Evolutionary conservation across 2,888 invertebrate genomes (phyloP).

Genomic region (Drosophila emarginata): DNA sequence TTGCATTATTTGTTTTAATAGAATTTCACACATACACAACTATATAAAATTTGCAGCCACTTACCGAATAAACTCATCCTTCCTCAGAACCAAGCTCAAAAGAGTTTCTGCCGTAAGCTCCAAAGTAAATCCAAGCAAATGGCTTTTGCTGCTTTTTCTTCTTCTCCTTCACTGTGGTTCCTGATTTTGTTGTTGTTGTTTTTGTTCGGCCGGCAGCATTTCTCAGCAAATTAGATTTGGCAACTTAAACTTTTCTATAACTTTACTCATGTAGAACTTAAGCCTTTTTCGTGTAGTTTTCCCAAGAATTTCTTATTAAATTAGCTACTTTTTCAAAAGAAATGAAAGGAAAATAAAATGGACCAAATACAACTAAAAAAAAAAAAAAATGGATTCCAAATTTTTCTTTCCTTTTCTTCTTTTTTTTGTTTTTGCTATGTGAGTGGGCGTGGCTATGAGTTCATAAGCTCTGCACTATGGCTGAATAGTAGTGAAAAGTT

Average conservation of each 20-base stretch:
- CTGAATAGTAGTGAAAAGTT: conserved; percentile 55
- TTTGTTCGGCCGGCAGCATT: conserved; percentile 44
- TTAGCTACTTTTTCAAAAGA: conserved; percentile 65
- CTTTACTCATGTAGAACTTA: conserved; percentile 72
- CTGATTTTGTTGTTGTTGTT: conserved; percentile 17
- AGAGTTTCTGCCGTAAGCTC: conserved; percentile 35
- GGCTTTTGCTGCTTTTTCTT: neutral
- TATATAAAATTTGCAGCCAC: conserved; percentile 28
- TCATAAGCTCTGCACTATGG: conserved; percentile 1
- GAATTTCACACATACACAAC: conserved; percentile 48
- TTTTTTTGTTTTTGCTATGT: conserved; percentile 24
- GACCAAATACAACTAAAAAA: neutral
- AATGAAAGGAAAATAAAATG: conserved; percentile 35
- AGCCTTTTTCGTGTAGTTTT: conserved; percentile 71
- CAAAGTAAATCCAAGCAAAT: conserved; percentile 44
- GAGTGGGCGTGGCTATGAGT: conserved; percentile 14
- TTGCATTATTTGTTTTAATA: conserved; percentile 57
- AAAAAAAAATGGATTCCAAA: conserved; percentile 24
- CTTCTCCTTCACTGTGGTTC: conserved; percentile 12
- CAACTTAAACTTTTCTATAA: conserved; percentile 72
- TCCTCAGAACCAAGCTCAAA: conserved; percentile 5
- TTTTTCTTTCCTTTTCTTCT: neutral
- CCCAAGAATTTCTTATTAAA: conserved; percentile 68
- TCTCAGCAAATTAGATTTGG: conserved; percentile 64
- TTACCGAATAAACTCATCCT: conserved; percentile 9